Conservation (phyloP, 2,113 vertebrate genomes). For the Alligator sinensis region DNA sequence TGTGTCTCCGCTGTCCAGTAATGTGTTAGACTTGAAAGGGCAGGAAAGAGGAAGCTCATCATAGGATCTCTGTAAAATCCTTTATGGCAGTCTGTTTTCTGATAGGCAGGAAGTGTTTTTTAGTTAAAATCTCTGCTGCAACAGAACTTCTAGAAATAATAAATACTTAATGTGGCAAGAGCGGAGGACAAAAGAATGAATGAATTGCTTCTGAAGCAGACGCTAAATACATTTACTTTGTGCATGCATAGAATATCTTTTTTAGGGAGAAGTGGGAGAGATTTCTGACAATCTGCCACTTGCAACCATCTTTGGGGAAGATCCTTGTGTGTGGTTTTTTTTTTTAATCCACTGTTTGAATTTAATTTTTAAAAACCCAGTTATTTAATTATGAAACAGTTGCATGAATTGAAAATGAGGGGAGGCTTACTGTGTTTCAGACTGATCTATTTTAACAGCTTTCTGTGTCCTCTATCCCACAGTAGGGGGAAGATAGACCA, state of each 20-base stretch:
- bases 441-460: too few relatives aligned
- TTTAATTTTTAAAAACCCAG: too few relatives aligned
- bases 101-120: not conserved
- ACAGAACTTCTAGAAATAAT: not conserved
- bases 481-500: too few relatives aligned
- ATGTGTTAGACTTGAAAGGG: not conserved
- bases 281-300: not conserved
- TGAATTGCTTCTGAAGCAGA: not conserved
- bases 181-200: not conserved
- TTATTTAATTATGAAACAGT: too few relatives aligned
- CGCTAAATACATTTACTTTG: not conserved
- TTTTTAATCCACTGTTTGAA: not conserved
- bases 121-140: not conserved
- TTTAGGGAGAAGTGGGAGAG: not conserved
- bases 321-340: not conserved
- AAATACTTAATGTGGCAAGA: not conserved
- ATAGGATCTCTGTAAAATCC: not conserved
- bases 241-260: not conserved
- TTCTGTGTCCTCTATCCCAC: too few relatives aligned
- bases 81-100: constrained; percentile 23
- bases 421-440: too few relatives aligned
- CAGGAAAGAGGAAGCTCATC: not conserved
- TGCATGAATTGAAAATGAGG: too few relatives aligned
- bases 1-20: not conserved
- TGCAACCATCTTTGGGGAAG: not conserved